Evolutionary conservation across 2,797 vertebrate species (phyloP).

Genomic region (Phylloscopus collybita): DNA sequence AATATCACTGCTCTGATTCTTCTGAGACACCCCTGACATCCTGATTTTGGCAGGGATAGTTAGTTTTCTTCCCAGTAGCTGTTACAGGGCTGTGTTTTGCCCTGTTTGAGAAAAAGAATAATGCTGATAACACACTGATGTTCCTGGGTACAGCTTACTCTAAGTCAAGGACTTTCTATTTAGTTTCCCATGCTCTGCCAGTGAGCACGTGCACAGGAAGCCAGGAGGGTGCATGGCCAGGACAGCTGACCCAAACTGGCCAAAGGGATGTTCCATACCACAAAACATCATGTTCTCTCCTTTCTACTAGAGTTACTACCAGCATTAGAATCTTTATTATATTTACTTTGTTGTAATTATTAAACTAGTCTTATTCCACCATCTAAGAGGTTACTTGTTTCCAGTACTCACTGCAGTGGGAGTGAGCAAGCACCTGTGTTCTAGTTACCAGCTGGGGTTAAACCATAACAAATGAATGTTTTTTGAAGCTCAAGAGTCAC

Average conservation of each 20-base stretch:
- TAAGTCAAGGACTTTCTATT: not conserved
- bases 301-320: not conserved
- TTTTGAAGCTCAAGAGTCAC: not conserved
- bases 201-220: accelerated
- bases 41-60: not conserved
- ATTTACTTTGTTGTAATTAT: not conserved
- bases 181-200: not conserved
- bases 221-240: not conserved
- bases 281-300: not conserved
- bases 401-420: not conserved
- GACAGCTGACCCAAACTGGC: not conserved
- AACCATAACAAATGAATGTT: not conserved
- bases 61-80: not conserved
- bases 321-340: not conserved
- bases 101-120: not conserved
- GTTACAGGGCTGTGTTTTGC: not conserved
- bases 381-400: not conserved
- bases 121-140: not conserved
- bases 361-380: not conserved
- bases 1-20: not conserved
- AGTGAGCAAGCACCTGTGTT: not conserved
- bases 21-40: not conserved
- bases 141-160: not conserved
- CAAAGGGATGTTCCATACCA: not conserved
- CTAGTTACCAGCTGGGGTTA: not conserved